Evolutionary conservation across 2,113 vertebrate genomes (phyloP).

Genomic region (Ellobius talpinus): DNA sequence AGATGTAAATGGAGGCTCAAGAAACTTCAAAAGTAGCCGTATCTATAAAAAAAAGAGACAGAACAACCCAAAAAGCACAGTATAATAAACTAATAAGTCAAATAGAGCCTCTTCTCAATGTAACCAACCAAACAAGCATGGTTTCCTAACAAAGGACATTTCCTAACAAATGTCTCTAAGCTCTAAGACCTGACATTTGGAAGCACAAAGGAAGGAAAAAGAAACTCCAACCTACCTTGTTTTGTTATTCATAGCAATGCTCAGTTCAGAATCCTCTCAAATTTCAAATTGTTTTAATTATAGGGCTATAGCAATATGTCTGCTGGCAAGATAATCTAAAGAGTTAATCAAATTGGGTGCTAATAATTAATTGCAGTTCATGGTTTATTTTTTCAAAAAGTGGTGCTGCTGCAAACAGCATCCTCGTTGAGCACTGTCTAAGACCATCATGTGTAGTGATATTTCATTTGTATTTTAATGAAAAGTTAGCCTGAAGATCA

Average conservation of each 20-base stretch:
- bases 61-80: conserved; percentile 9
- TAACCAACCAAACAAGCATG: not conserved
- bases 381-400: conserved; percentile 35
- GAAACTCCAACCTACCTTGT: conserved; percentile 10
- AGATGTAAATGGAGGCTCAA: not conserved
- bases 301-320: conserved; percentile 1
- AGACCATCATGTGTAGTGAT: not conserved
- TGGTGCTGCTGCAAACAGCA: conserved; percentile 21
- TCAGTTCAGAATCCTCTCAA: conserved; percentile 20
- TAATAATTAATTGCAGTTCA: not conserved
- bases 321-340: conserved; percentile 23
- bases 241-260: not conserved
- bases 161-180: not conserved
- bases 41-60: not conserved
- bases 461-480: too few relatives aligned
- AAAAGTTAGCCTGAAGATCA: too few relatives aligned
- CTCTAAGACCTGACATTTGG: not conserved
- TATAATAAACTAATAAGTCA: not conserved
- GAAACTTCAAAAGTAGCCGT: not conserved
- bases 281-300: not conserved
- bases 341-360: not conserved
- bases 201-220: conserved; percentile 38
- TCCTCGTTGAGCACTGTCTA: conserved; percentile 28
- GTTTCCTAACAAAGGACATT: conserved; percentile 27
- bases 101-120: not conserved